Evolutionary conservation across 2,113 vertebrate species (phyloP).

Genomic region (Thalassarche chlororhynchos): DNA sequence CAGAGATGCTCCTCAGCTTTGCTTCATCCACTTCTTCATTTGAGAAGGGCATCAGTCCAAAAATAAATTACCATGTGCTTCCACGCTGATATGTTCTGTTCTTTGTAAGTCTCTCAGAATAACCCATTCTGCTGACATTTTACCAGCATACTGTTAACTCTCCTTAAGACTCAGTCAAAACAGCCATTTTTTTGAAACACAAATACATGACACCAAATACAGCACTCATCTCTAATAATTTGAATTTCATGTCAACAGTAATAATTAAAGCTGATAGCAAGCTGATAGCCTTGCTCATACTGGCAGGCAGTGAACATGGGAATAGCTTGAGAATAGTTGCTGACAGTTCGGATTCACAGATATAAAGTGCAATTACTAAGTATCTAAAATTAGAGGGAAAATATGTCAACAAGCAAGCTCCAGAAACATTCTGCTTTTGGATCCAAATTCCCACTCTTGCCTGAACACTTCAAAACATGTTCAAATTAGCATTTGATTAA

Average conservation of each 20-base stretch:
- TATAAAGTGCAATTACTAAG: background rate
- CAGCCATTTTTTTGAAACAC: background rate
- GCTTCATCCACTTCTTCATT: background rate
- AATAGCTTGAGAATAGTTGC: background rate
- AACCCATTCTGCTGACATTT: background rate
- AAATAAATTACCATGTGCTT: background rate
- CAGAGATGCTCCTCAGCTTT: background rate
- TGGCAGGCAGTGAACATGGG: background rate
- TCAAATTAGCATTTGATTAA: slow-evolving; percentile 17
- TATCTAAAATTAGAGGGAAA: background rate
- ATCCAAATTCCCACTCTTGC: background rate
- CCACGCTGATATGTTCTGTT: background rate
- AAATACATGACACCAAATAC: background rate
- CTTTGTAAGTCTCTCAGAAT: background rate
- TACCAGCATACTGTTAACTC: background rate
- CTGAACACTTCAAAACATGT: background rate
- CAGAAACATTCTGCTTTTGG: background rate
- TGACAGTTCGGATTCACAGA: background rate
- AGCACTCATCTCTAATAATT: background rate
- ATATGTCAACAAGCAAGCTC: background rate
- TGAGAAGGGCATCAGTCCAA: background rate
- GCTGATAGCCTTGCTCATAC: background rate
- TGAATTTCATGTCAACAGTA: background rate
- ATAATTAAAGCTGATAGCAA: background rate
- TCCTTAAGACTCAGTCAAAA: background rate